Percentiles rank a stretch among this genome's conserved stretches.
Evolutionary conservation across 2,113 vertebrate species (phyloP).

Genomic region (Eubucco bourcierii): DNA sequence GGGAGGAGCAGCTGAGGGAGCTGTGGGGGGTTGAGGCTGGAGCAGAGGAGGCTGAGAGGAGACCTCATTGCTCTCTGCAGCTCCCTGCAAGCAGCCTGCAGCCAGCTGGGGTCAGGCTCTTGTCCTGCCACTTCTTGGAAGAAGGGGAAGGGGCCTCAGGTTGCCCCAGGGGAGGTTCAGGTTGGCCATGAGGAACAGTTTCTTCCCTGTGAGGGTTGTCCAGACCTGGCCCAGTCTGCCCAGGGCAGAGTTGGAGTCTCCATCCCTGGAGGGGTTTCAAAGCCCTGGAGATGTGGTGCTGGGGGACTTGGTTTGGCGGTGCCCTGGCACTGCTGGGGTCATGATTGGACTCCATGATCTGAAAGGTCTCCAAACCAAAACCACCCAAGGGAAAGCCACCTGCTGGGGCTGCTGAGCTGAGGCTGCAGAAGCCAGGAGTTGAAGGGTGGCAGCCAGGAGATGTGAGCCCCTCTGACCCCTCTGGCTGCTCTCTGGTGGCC

Average conservation of each 20-base stretch:
- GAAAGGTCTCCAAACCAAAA: not conserved
- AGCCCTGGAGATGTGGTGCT: not conserved
- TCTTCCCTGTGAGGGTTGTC: not conserved
- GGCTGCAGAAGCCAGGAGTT: not conserved
- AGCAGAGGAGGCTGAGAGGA: not conserved
- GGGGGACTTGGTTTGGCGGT: not conserved
- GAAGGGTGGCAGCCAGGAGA: not conserved
- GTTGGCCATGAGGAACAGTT: not conserved
- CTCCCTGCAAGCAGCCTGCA: not conserved
- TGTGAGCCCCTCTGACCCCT: accelerated
- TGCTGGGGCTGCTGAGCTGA: not conserved
- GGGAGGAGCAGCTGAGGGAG: not conserved
- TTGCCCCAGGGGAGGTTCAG: not conserved
- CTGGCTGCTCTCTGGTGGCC: accelerated
- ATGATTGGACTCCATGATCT: not conserved
- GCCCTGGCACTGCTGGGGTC: not conserved
- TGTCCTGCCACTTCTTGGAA: too few relatives aligned
- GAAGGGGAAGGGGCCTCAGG: not conserved
- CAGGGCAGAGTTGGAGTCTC: not conserved
- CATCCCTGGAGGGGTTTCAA: not conserved
- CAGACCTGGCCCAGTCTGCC: not conserved
- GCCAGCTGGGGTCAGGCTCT: not conserved
- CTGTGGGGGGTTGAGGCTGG: not conserved
- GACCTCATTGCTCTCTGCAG: not conserved
- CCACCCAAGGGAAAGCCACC: not conserved